Base-by-base conservation (phyloP, 2,888 invertebrate genomes). In the Erpobdella octoculata region DNA sequence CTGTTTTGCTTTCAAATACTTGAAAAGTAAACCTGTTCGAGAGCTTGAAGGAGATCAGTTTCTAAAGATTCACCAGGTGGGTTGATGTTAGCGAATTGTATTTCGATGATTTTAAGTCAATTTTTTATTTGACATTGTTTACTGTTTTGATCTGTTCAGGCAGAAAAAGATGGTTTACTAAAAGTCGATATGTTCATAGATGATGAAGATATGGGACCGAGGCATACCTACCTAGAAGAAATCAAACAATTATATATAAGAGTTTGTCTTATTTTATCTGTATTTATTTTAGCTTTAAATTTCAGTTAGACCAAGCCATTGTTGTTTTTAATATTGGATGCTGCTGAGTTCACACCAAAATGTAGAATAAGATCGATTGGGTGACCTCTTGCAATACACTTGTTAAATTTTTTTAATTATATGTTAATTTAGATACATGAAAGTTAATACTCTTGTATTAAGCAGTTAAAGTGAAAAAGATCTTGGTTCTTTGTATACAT, bases 21-120 rank as follows among this genome's bases (percentile, higher is more conserved):
- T 97, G 59, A 91, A 90, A 80, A 90, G 91, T 81, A 98, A 97
- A 80, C 95, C 95, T 0, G 91, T 96, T 0, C 86, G 90, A 2
- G 92, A 93, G 80, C 85, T 98, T 64, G 87, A 88, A 0, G 91
- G 90, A 0, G 96, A 97, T 78, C 92, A 94, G 82, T 98, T 90
- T 83, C 85, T 98, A 33, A 91, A 91, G 79, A 65, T 77, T 15
- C 46, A 36, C 35, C 70, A 70, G 71, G 73, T 67, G 36, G 5
- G 65, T 65, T 6, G 5, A 12, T 15, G 12, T 41, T 41, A 12
- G 46, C n/a, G n/a, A 15, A 15, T 41, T n/a, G n/a, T n/a, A 41
- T n/a, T n/a, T n/a, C n/a, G n/a, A n/a, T n/a, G n/a, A 41, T 41
- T 41, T 41, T 41, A 12, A 41, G n/a, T 15, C 46, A 41, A 15